A percentile compares a stretch with the other conserved stretches of the same genome.
These are phyloP conservation scores for Ceyx melanurus DNA, from an alignment of 2,113 vertebrate species.

Conservation along the genomic window DNA sequence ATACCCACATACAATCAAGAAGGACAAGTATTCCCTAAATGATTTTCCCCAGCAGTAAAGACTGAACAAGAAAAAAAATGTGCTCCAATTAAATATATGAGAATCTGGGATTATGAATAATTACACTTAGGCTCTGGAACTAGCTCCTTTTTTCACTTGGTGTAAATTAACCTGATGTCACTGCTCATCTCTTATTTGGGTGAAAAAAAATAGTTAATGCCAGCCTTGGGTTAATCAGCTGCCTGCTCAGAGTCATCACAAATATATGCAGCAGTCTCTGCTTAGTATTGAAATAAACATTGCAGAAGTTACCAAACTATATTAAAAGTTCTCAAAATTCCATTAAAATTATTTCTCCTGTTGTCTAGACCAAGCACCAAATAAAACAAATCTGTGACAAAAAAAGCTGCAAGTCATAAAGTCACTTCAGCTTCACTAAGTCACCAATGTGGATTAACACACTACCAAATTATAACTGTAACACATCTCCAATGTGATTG, in stretches of 20 bases:
- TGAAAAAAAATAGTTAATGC: neutral
- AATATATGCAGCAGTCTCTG: neutral
- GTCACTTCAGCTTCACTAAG: neutral
- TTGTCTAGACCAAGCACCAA: neutral
- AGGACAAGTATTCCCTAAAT: neutral
- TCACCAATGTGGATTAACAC: neutral
- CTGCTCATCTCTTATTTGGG: neutral
- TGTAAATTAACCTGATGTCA: neutral
- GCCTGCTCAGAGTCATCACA: neutral
- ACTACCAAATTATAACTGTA: neutral
- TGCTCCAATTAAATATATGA: neutral
- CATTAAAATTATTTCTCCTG: neutral
- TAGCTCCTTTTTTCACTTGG: neutral
- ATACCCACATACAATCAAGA: neutral
- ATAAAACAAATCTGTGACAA: neutral
- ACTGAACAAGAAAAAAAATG: neutral
- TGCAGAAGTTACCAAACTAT: neutral
- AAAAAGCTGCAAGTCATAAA: neutral
- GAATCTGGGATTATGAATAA: neutral
- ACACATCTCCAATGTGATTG: neutral
- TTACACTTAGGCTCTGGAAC: neutral
- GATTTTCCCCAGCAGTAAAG: neutral
- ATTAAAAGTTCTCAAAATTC: neutral
- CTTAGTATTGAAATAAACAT: neutral
- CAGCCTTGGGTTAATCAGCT: neutral